phyloP scores from a whole-genome alignment of 2,888 invertebrate genomes.

The Thymelicus acteon region DNA sequence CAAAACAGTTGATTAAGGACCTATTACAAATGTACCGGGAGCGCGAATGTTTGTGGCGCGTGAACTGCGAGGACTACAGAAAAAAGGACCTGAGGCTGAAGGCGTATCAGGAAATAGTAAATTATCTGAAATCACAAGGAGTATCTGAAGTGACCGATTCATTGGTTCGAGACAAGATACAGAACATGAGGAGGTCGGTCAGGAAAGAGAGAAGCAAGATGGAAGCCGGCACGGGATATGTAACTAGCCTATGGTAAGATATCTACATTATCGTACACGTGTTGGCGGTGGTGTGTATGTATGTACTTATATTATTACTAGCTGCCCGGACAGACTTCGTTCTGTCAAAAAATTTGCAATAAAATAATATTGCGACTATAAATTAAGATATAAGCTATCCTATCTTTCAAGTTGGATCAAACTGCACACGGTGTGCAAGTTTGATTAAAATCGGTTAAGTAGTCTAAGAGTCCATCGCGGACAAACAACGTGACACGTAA shows the following conservation, averaged over 20 bases:
- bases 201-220: constrained; percentile 23
- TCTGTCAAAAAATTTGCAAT: too few species aligned
- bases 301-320: too few species aligned
- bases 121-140: constrained; percentile 12
- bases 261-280: background rate
- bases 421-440: too few species aligned
- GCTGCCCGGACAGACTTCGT: too few species aligned
- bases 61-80: constrained; percentile 14
- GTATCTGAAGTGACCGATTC: background rate
- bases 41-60: constrained; percentile 19
- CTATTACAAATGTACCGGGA: constrained; percentile 21
- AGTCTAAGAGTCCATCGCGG: too few species aligned
- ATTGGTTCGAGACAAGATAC: constrained; percentile 19
- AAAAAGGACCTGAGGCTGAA: constrained; percentile 21
- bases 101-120: constrained; percentile 23
- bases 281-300: too few species aligned
- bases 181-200: constrained; percentile 23
- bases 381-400: too few species aligned
- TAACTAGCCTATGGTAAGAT: constrained; percentile 25
- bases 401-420: too few species aligned
- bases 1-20: background rate
- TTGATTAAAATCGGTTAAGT: too few species aligned
- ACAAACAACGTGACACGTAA: too few species aligned
- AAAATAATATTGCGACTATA: too few species aligned
- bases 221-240: constrained; percentile 6